A percentile compares a stretch with the other conserved stretches of the same genome.
Evolutionary conservation across 2,888 invertebrate genomes (phyloP).

Genomic region (Xestia rhomboidea): DNA sequence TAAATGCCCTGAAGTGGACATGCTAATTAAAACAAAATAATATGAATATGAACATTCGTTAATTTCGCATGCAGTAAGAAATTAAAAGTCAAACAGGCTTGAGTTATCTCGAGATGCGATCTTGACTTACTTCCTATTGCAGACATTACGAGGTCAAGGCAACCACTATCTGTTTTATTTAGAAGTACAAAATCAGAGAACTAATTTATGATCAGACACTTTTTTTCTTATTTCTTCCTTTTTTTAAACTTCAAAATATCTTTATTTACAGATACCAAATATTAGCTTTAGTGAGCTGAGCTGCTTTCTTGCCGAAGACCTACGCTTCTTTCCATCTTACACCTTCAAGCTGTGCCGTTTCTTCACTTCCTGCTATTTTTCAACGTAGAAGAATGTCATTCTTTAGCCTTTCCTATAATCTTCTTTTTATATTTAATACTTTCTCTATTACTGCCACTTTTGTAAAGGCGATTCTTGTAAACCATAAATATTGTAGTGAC

Average conservation of each 20-base stretch:
- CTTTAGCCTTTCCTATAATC: not conserved
- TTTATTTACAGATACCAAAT: constrained; percentile 47
- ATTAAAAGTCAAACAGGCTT: constrained; percentile 29
- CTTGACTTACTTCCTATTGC: constrained; percentile 50
- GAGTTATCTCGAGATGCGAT: constrained; percentile 44
- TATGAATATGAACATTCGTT: too few species aligned
- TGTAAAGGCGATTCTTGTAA: not conserved
- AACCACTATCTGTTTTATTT: constrained; percentile 29
- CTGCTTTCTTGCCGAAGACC: constrained; percentile 49
- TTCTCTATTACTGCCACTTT: not conserved
- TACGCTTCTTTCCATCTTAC: constrained; percentile 14
- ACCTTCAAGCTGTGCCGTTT: constrained; percentile 27
- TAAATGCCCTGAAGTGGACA: not conserved
- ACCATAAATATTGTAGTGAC: not conserved
- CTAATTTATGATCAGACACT: not conserved
- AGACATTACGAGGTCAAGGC: constrained; percentile 29
- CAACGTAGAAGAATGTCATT: constrained; percentile 18
- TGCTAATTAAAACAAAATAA: not conserved
- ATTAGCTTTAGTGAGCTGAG: constrained; percentile 24
- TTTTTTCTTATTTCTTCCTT: not conserved
- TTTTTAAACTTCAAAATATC: not conserved
- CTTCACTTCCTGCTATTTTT: constrained; percentile 24
- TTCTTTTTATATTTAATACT: not conserved
- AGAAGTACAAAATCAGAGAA: constrained; percentile 26
- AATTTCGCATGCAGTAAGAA: constrained; percentile 13